Percentiles rank a stretch among this genome's conserved stretches.
phyloP scores from a whole-genome alignment of 1,140 invertebrate species.

The Leucophenga varia region DNA sequence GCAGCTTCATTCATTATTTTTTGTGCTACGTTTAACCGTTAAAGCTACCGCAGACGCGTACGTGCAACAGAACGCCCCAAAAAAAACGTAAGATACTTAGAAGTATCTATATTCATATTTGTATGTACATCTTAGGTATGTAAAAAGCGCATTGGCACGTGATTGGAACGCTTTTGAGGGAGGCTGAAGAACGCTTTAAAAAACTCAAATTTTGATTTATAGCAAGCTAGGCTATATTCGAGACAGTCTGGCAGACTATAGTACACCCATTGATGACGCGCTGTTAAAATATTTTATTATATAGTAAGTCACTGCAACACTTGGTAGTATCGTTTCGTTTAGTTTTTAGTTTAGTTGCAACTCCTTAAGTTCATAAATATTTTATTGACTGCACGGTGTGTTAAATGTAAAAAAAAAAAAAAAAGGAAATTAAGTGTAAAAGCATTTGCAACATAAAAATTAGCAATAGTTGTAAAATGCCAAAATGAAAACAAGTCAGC shows the following conservation, averaged over 20 bases:
- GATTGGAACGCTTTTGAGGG: background rate
- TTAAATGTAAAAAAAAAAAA: conserved; percentile 50
- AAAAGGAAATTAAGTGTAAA: conserved; percentile 50
- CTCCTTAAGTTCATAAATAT: conserved; percentile 18
- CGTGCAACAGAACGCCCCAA: conserved; percentile 1
- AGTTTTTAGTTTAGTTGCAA: too few species aligned
- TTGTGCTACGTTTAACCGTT: too few species aligned
- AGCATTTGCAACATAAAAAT: conserved; percentile 40
- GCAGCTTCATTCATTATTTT: too few species aligned
- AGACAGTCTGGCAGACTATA: background rate
- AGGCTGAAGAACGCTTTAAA: too few species aligned
- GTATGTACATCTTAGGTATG: too few species aligned
- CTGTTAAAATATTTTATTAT: too few species aligned
- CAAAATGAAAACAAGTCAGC: background rate
- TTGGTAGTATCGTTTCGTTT: too few species aligned
- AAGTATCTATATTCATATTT: too few species aligned
- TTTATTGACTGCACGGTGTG: conserved; percentile 32
- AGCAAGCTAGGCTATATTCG: background rate
- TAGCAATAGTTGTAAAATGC: conserved; percentile 9
- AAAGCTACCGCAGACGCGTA: background rate
- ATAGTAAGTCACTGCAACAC: too few species aligned
- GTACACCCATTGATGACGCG: too few species aligned
- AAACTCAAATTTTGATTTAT: conserved; percentile 6
- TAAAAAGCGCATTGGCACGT: conserved; percentile 4
- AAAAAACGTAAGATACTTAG: too few species aligned